A percentile compares a stretch with the other conserved stretches of the same genome.
phyloP scores from a whole-genome alignment of 1,140 invertebrate genomes.

The Caenorhabditis tropicalis region DNA sequence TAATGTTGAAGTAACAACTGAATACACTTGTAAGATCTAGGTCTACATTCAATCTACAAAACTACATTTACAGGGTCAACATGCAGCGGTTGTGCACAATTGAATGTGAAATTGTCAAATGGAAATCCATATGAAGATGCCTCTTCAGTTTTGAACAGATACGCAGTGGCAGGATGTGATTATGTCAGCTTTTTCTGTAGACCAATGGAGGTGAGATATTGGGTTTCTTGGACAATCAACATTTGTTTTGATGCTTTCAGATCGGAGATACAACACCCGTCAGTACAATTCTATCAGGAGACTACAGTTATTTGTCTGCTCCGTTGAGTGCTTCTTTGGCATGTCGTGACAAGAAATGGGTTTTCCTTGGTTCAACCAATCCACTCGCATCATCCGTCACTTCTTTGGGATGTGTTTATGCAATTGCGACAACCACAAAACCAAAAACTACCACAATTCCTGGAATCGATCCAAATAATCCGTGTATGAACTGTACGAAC shows the following conservation, averaged over 20 bases:
- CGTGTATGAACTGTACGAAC: constrained; percentile 41
- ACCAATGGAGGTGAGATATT: constrained; percentile 24
- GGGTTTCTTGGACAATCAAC: background rate
- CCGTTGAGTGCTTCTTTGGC: background rate
- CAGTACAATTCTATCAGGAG: constrained; percentile 16
- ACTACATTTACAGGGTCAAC: background rate
- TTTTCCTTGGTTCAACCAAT: background rate
- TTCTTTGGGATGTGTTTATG: constrained; percentile 7
- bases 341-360: constrained; percentile 36
- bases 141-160: constrained; percentile 41
- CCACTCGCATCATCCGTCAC: background rate
- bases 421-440: background rate
- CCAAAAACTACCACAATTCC: background rate
- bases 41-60: no score
- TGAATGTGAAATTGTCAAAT: constrained; percentile 39
- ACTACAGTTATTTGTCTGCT: background rate
- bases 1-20: background rate
- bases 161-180: background rate
- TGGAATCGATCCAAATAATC: constrained; percentile 44
- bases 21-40: background rate
- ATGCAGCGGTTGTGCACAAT: constrained; percentile 35
- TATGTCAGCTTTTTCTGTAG: constrained; percentile 35
- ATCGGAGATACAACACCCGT: constrained; percentile 14
- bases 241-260: background rate
- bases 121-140: constrained; percentile 44